phyloP scores from a whole-genome alignment of 2,888 invertebrate species.

The Drosophila recens region DNA sequence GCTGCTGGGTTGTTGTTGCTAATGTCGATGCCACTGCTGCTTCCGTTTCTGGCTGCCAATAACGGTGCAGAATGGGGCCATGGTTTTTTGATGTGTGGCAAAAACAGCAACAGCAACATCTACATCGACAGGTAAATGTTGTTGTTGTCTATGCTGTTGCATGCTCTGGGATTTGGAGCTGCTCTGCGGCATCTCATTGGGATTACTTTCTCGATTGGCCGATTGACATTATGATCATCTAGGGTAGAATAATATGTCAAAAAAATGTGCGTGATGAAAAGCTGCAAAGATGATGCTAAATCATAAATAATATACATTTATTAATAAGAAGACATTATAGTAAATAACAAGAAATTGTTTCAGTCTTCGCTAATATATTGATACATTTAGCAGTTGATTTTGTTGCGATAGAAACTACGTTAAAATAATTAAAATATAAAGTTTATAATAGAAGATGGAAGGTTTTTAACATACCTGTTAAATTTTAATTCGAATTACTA shows the following conservation, averaged over 20 bases:
- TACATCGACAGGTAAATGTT: constrained; percentile 52
- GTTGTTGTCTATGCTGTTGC: constrained; percentile 39
- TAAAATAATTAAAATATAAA: too few species aligned
- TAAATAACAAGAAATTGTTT: neutral
- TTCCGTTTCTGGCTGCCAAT: constrained; percentile 41
- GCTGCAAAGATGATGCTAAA: neutral
- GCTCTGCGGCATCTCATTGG: neutral
- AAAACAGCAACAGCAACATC: constrained; percentile 2
- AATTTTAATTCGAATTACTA: too few species aligned
- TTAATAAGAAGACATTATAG: neutral
- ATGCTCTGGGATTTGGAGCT: neutral
- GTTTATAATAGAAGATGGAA: too few species aligned
- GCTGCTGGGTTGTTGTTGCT: neutral
- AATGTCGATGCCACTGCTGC: constrained; percentile 8
- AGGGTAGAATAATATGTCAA: constrained; percentile 1
- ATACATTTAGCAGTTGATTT: too few species aligned
- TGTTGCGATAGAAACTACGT: too few species aligned
- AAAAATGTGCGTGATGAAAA: neutral
- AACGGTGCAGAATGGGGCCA: constrained; percentile 18
- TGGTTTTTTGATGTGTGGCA: constrained; percentile 4
- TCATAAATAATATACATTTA: neutral
- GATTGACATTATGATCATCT: constrained; percentile 8
- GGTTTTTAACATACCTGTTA: too few species aligned
- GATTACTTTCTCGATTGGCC: constrained; percentile 4
- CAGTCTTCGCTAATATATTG: neutral